Conservation (phyloP, 2,888 invertebrate species). For the Sussaba pulchella region DNA sequence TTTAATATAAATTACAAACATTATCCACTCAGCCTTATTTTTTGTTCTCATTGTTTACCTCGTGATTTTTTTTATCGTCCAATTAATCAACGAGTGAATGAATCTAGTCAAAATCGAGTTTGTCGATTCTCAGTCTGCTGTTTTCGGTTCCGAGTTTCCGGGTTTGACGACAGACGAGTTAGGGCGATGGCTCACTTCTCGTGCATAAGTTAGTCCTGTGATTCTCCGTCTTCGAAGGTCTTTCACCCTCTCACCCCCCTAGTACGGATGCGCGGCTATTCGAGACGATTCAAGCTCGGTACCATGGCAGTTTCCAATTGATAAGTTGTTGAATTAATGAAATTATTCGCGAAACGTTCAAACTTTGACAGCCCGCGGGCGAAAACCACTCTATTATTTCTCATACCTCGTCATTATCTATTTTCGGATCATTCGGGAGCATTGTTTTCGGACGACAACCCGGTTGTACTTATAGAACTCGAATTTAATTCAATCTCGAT, state of each 20-base stretch:
- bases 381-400: too few relatives aligned
- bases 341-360: not conserved
- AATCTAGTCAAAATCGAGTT: not conserved
- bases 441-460: too few relatives aligned
- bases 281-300: not conserved
- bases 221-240: slow-evolving; percentile 2
- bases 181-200: not conserved
- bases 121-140: not conserved
- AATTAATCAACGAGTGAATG: slow-evolving; percentile 21
- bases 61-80: slow-evolving; percentile 10
- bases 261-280: slow-evolving; percentile 1
- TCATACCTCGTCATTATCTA: too few relatives aligned
- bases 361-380: too few relatives aligned
- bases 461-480: too few relatives aligned
- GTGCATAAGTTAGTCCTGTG: not conserved
- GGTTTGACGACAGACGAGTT: not conserved
- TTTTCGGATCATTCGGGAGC: too few relatives aligned
- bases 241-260: too few relatives aligned
- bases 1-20: too few relatives aligned
- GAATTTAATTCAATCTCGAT: too few relatives aligned
- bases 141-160: not conserved
- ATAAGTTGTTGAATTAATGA: not conserved
- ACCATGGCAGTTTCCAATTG: not conserved
- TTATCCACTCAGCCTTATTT: too few relatives aligned
- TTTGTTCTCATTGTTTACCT: too few relatives aligned